Evolutionary conservation across 2,113 vertebrate genomes (phyloP).

Genomic region (Oplegnathus fasciatus): DNA sequence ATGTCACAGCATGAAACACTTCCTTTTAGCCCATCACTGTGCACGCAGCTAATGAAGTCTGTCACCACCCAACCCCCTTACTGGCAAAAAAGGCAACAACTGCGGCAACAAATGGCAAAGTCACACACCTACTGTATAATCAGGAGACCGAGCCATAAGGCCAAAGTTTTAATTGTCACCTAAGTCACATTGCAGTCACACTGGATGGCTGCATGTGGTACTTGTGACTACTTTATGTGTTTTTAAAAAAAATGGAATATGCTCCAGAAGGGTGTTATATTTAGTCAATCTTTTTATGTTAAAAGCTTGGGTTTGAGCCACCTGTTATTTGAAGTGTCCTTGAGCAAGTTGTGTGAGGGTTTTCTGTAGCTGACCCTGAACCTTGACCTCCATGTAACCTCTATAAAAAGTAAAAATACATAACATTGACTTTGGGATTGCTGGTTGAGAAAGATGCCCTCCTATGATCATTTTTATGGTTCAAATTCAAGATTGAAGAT

Average conservation of each 20-base stretch:
- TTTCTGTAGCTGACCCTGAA: conserved; percentile 8
- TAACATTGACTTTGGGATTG: background rate
- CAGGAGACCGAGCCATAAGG: conserved; percentile 35
- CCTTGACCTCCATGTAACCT: background rate
- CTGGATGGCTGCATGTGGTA: background rate
- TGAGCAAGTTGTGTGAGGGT: background rate
- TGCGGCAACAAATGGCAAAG: conserved; percentile 29
- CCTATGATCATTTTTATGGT: background rate
- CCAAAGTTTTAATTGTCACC: conserved; percentile 7
- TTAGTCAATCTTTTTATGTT: background rate
- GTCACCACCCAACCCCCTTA: background rate
- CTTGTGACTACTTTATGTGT: background rate
- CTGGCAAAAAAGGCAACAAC: conserved; percentile 22
- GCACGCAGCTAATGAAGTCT: conserved; percentile 6
- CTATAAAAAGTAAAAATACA: background rate
- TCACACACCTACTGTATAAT: conserved; percentile 19
- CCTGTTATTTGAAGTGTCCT: background rate
- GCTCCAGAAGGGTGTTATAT: background rate
- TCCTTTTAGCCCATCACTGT: background rate
- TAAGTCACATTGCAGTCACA: conserved; percentile 42
- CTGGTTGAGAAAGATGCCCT: background rate
- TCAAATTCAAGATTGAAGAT: background rate
- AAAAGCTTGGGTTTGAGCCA: background rate
- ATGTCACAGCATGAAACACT: conserved; percentile 1
- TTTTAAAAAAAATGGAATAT: background rate